Evolutionary conservation across 2,888 invertebrate species (phyloP).

Genomic region (Dolichopus griseipennis): DNA sequence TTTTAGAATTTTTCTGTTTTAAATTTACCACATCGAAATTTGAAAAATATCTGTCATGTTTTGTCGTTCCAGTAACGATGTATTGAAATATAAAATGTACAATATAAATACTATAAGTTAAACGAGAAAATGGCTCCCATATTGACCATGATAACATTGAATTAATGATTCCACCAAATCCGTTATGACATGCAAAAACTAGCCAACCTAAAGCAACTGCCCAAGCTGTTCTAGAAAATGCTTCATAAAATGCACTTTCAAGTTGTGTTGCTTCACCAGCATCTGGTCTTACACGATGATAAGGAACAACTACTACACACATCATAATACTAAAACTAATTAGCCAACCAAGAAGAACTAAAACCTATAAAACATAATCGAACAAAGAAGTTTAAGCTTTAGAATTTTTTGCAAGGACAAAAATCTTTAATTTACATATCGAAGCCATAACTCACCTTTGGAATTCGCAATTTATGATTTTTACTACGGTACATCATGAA

Average conservation of each 20-base stretch:
- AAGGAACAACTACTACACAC: slow-evolving; percentile 36
- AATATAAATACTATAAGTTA: slow-evolving; percentile 40
- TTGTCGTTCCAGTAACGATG: slow-evolving; percentile 33
- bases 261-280: slow-evolving; percentile 29
- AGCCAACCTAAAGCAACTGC: slow-evolving; percentile 38
- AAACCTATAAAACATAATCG: slow-evolving; percentile 14
- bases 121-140: slow-evolving; percentile 38
- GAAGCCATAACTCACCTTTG: slow-evolving; percentile 24
- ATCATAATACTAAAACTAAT: slow-evolving; percentile 34
- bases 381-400: no score
- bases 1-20: no score
- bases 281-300: slow-evolving; percentile 33
- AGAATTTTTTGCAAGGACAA: no score
- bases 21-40: slow-evolving; percentile 34
- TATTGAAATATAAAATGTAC: slow-evolving; percentile 38
- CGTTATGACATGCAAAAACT: slow-evolving; percentile 41
- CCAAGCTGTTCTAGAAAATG: slow-evolving; percentile 37
- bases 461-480: slow-evolving; percentile 33
- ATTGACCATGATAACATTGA: slow-evolving; percentile 38
- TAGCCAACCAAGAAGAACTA: slow-evolving; percentile 37
- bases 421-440: no score
- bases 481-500: slow-evolving; percentile 37
- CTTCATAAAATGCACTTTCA: slow-evolving; percentile 40
- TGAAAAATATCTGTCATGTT: slow-evolving; percentile 37
- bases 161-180: slow-evolving; percentile 38